Evolutionary conservation across 2,888 invertebrate genomes (phyloP).

Genomic region (Serripes groenlandicus): DNA sequence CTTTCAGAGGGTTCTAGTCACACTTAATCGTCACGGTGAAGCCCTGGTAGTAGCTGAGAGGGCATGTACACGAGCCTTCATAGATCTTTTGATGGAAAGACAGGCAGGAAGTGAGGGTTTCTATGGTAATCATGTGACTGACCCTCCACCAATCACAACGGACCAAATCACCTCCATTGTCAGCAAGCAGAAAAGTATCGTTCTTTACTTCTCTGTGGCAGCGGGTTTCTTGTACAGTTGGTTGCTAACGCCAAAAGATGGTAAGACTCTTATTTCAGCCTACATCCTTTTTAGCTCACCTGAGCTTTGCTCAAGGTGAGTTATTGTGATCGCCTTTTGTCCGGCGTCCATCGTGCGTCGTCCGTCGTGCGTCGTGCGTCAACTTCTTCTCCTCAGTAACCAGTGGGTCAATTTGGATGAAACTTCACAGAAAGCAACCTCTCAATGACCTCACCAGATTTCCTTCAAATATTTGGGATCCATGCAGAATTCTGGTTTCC

Average conservation of each 20-base stretch:
- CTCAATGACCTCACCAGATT: no score
- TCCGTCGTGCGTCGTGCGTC: no score
- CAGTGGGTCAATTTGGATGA: no score
- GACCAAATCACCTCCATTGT: constrained; percentile 93
- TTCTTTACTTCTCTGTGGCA: constrained; percentile 95
- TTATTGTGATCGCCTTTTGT: no score
- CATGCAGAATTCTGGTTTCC: no score
- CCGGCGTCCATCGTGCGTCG: no score
- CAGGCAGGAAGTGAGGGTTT: constrained; percentile 87
- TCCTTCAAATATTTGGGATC: no score
- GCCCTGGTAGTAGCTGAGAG: constrained; percentile 97
- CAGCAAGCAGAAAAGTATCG: constrained; percentile 93
- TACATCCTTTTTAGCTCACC: no score
- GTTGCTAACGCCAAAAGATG: constrained; percentile 91
- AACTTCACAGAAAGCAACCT: no score
- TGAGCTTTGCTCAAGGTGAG: no score
- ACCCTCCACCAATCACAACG: constrained; percentile 86
- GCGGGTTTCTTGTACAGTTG: constrained; percentile 93
- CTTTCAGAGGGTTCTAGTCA: constrained; percentile 92
- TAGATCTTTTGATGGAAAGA: constrained; percentile 89
- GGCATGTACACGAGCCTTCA: constrained; percentile 92
- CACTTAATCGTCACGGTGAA: constrained; percentile 93
- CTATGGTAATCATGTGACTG: constrained; percentile 84
- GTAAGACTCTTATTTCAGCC: no score
- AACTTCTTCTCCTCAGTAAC: no score